Evolutionary conservation across 1,140 invertebrate genomes (phyloP).

Genomic region (Heliconius hermathena): DNA sequence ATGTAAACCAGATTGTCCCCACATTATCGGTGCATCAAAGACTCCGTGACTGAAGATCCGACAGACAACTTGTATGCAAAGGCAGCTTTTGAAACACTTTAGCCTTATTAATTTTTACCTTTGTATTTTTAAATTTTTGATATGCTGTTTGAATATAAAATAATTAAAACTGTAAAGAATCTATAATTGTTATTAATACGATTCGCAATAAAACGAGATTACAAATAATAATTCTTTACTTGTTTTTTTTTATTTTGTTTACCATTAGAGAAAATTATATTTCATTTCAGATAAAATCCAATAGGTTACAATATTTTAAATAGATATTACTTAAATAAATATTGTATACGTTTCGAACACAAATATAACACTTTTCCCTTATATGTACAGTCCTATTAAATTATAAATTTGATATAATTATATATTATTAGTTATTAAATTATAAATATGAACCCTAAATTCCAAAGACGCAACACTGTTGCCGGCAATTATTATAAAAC

Average conservation of each 20-base stretch:
- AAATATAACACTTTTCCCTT: background rate
- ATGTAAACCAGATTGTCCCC: slow-evolving; percentile 30
- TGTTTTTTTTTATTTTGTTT: background rate
- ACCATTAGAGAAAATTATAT: too few species aligned
- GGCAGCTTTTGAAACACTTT: slow-evolving; percentile 16
- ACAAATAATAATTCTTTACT: background rate
- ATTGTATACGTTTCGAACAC: background rate
- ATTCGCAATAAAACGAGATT: background rate
- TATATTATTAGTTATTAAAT: background rate
- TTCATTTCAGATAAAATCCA: too few species aligned
- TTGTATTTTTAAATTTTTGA: background rate
- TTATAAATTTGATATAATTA: background rate
- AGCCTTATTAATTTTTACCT: slow-evolving; percentile 9
- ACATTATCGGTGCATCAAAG: slow-evolving; percentile 45
- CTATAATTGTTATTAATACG: background rate
- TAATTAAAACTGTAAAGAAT: background rate
- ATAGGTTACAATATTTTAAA: background rate
- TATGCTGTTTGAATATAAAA: background rate
- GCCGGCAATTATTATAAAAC: background rate
- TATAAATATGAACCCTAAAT: background rate
- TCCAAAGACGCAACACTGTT: background rate
- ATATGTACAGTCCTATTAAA: background rate
- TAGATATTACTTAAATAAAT: background rate
- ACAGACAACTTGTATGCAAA: slow-evolving; percentile 34
- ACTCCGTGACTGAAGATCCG: slow-evolving; percentile 35